Evolutionary conservation across 2,888 invertebrate genomes (phyloP).

Genomic region (Oscheius sp.): DNA sequence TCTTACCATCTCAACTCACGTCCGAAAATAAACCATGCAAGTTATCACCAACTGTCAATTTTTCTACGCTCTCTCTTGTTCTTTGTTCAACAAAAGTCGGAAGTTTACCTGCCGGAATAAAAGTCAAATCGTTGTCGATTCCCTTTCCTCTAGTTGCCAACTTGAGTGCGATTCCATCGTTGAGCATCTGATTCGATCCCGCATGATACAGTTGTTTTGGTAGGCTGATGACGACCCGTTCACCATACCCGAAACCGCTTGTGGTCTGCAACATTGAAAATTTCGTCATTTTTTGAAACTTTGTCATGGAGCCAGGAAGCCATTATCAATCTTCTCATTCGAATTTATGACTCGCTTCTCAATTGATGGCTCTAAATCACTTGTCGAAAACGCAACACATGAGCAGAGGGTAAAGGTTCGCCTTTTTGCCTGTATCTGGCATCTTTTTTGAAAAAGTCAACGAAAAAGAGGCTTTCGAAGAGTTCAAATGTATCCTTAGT

Average conservation of each 20-base stretch:
- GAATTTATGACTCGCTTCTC: too few relatives aligned
- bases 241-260: slow-evolving; percentile 65
- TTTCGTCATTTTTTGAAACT: neutral
- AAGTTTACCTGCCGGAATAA: slow-evolving; percentile 57
- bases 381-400: neutral
- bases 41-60: neutral
- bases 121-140: slow-evolving; percentile 62
- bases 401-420: neutral
- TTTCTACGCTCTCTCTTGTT: neutral
- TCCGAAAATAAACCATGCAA: neutral
- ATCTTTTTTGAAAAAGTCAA: too few relatives aligned
- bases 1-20: neutral
- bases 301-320: too few relatives aligned
- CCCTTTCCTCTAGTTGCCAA: slow-evolving; percentile 62
- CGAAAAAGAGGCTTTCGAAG: too few relatives aligned
- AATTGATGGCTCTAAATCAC: too few relatives aligned
- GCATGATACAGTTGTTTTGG: slow-evolving; percentile 64
- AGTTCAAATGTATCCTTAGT: too few relatives aligned
- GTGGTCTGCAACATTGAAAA: slow-evolving; percentile 42
- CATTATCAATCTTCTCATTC: too few relatives aligned
- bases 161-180: slow-evolving; percentile 69
- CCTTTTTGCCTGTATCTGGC: neutral
- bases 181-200: slow-evolving; percentile 63
- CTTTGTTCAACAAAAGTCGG: neutral
- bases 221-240: slow-evolving; percentile 57